Evolutionary conservation across 2,113 vertebrate genomes (phyloP).

Genomic region (Onychostoma macrolepis): DNA sequence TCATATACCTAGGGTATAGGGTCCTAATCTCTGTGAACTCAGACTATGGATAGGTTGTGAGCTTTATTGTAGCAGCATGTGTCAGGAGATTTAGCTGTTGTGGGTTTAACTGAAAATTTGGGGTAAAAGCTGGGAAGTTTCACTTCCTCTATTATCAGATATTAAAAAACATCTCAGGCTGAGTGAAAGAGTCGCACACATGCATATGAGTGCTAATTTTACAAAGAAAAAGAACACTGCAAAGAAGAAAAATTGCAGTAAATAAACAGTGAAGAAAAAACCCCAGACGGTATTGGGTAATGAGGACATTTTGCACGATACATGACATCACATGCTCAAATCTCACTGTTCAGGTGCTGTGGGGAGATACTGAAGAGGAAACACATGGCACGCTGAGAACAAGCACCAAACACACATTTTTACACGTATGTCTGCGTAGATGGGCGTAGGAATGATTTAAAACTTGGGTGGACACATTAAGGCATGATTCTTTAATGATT

Average conservation of each 20-base stretch:
- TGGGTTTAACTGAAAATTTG: slow-evolving; percentile 6
- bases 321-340: neutral
- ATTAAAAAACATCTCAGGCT: slow-evolving; percentile 54
- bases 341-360: neutral
- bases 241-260: neutral
- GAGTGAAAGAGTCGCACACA: slow-evolving; percentile 17
- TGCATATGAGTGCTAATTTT: neutral
- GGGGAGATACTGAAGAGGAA: neutral
- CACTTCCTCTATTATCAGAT: slow-evolving; percentile 68
- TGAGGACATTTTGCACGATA: slow-evolving; percentile 3
- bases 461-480: neutral
- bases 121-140: slow-evolving; percentile 62
- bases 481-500: neutral
- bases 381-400: neutral
- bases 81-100: slow-evolving; percentile 1
- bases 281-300: neutral
- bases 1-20: too few species aligned
- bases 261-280: neutral
- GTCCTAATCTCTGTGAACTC: neutral
- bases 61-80: neutral
- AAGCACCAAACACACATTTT: neutral
- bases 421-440: neutral
- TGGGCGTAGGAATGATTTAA: neutral
- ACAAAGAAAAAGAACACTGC: neutral
- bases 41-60: neutral